phyloP scores from a whole-genome alignment of 1,140 invertebrate genomes.

The Atta colombica region DNA sequence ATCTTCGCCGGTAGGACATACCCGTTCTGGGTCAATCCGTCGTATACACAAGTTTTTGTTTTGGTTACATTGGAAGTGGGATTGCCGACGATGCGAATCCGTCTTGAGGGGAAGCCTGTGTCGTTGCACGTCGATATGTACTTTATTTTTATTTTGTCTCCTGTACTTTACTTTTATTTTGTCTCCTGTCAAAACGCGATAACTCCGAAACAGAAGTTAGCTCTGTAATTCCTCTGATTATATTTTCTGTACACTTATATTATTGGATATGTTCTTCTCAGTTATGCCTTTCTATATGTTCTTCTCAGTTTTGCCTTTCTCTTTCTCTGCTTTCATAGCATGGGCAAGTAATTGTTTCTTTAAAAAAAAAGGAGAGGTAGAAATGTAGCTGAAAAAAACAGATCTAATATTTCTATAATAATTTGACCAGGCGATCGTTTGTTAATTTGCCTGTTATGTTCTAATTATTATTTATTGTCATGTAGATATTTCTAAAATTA shows the following conservation, averaged over 20 bases:
- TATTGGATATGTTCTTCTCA: slow-evolving; percentile 9
- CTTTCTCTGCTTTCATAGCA: neutral
- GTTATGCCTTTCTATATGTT: slow-evolving; percentile 22
- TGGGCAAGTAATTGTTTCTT: neutral
- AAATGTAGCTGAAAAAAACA: slow-evolving; percentile 11
- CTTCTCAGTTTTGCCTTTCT: neutral
- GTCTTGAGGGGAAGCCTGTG: neutral
- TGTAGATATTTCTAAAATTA: neutral
- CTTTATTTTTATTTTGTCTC: neutral
- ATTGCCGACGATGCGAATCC: slow-evolving; percentile 28
- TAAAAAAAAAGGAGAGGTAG: neutral
- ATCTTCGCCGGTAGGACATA: neutral
- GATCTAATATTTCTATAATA: neutral
- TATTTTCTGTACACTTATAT: neutral
- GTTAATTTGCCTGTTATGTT: neutral
- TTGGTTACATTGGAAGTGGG: slow-evolving; percentile 28
- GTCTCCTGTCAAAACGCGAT: too few relatives aligned
- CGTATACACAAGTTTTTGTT: slow-evolving; percentile 23
- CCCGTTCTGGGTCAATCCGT: neutral
- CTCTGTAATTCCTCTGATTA: neutral
- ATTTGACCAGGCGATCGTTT: neutral
- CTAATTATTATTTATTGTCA: slow-evolving; percentile 17
- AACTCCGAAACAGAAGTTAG: neutral
- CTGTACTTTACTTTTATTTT: too few relatives aligned
- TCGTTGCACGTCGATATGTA: neutral